Evolutionary conservation across 2,888 invertebrate species (phyloP).

Genomic region (Saturnia japonica): DNA sequence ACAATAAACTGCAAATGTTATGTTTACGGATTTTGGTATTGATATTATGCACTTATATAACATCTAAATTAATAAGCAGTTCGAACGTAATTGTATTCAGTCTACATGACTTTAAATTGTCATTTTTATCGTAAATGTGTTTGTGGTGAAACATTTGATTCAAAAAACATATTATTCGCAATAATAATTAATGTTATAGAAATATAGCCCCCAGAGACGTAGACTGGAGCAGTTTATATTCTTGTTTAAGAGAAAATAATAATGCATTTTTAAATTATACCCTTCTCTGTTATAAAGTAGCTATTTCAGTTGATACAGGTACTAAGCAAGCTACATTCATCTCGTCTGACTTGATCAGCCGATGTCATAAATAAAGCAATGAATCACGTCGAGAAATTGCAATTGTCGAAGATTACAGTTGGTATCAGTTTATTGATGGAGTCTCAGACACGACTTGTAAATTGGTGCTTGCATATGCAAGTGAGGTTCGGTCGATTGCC

Average conservation of each 20-base stretch:
- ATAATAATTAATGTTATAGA: background rate
- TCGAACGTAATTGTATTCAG: background rate
- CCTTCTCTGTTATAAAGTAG: background rate
- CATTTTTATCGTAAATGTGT: background rate
- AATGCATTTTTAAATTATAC: background rate
- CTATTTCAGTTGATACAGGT: background rate
- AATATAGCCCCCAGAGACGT: background rate
- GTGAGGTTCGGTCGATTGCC: constrained; percentile 30
- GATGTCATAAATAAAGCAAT: constrained; percentile 33
- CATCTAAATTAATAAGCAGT: background rate
- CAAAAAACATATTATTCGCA: background rate
- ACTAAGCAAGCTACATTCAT: background rate
- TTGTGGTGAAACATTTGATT: background rate
- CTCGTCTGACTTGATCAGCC: background rate
- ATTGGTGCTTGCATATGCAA: constrained; percentile 42
- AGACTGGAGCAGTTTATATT: background rate
- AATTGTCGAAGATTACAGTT: constrained; percentile 36
- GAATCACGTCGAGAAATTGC: constrained; percentile 29
- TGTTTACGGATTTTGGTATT: too few relatives aligned
- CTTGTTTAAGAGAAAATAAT: background rate
- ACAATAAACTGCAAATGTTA: constrained; percentile 18
- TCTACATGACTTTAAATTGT: background rate
- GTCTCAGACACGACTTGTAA: constrained; percentile 35
- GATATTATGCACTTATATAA: background rate
- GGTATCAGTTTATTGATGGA: constrained; percentile 40